Percentiles rank a stretch among this genome's conserved stretches.
Conservation (phyloP, 2,888 invertebrate species). For the Pediacus dermestoides region DNA sequence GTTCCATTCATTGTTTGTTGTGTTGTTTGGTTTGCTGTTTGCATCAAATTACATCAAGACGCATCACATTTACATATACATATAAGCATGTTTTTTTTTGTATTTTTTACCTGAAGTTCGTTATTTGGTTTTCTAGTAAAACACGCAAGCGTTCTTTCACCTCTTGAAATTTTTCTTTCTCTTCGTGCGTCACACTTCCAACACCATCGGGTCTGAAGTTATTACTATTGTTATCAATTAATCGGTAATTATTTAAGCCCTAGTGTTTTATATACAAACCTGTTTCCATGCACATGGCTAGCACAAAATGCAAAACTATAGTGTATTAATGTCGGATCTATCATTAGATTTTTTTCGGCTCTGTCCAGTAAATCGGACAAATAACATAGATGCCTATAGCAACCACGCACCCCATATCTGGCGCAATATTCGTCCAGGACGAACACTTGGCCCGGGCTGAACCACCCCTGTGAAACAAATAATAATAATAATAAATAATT, state of each 20-base stretch:
- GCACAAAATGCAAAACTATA: slow-evolving; percentile 99
- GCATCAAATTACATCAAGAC: slow-evolving; percentile 9
- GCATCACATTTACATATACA: slow-evolving; percentile 1
- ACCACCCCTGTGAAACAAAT: slow-evolving; percentile 83
- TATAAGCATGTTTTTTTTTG: slow-evolving; percentile 8
- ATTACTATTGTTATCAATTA: slow-evolving; percentile 51
- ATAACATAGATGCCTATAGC: slow-evolving; percentile 95
- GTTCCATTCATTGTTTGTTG: too few species aligned
- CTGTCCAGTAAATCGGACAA: slow-evolving; percentile 91
- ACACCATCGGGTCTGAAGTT: slow-evolving; percentile 91
- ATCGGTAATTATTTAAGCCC: slow-evolving; percentile 40
- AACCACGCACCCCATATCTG: slow-evolving; percentile 94
- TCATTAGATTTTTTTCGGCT: slow-evolving; percentile 87
- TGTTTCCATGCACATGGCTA: slow-evolving; percentile 98
- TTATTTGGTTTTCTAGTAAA: slow-evolving; percentile 95
- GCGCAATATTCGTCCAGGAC: slow-evolving; percentile 98
- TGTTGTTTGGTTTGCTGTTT: slow-evolving; percentile 7
- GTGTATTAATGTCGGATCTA: slow-evolving; percentile 98
- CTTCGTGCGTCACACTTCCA: slow-evolving; percentile 96
- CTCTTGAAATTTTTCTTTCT: slow-evolving; percentile 96
- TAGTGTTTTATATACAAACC: slow-evolving; percentile 58
- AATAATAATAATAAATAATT: slow-evolving; percentile 20
- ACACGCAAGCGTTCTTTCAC: slow-evolving; percentile 92
- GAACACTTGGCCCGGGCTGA: slow-evolving; percentile 98
- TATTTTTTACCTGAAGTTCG: slow-evolving; percentile 81